Evolutionary conservation across 2,113 vertebrate species (phyloP).

Genomic region (Zosterops hypoxanthus): DNA sequence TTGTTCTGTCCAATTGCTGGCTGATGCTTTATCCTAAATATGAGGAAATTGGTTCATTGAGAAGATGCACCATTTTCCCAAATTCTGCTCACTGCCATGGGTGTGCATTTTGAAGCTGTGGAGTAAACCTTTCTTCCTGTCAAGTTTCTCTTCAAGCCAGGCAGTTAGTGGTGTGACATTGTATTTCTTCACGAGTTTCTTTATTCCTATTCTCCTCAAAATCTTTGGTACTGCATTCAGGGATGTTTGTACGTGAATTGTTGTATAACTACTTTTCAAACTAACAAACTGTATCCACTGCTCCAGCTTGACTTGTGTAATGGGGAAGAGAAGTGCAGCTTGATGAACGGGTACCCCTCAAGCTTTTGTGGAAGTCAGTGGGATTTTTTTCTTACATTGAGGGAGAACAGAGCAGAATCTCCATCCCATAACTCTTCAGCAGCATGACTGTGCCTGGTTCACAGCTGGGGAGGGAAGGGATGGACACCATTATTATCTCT

Average conservation of each 20-base stretch:
- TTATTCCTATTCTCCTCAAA: background rate
- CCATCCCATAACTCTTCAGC: background rate
- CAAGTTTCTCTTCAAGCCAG: background rate
- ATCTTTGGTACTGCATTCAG: background rate
- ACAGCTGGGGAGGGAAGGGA: background rate
- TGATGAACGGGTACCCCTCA: background rate
- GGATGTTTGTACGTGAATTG: background rate
- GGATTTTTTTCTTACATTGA: background rate
- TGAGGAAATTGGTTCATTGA: constrained; percentile 43
- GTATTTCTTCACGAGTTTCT: background rate
- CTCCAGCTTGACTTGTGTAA: background rate
- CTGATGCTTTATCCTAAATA: constrained; percentile 60
- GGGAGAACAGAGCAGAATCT: background rate
- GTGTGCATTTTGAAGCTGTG: background rate
- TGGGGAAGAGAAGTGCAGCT: background rate
- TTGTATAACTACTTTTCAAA: background rate
- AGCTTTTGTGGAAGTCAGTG: background rate
- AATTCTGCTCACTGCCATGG: background rate
- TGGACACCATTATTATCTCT: background rate
- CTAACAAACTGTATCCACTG: constrained; percentile 24
- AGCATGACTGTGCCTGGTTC: background rate
- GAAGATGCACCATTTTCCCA: constrained; percentile 24
- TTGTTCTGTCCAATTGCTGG: constrained; percentile 64
- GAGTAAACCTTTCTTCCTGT: background rate
- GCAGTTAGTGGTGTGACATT: background rate